Percentiles rank a stretch among this genome's conserved stretches.
Conservation (phyloP, 2,888 invertebrate genomes). For the Acleris literana region DNA sequence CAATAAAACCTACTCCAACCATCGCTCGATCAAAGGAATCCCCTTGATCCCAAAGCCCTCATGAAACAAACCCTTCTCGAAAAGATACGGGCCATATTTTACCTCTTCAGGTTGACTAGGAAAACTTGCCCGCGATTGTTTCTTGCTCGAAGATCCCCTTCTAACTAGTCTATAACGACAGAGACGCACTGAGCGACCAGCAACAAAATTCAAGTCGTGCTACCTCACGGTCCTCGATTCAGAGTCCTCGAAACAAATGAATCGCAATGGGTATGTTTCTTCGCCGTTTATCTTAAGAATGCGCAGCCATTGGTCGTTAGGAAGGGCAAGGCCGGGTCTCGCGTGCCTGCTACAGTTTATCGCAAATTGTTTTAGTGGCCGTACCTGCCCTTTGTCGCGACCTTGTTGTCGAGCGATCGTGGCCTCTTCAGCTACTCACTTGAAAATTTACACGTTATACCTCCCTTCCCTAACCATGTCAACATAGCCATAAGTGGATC, state of each 20-base stretch:
- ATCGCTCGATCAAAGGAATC: no score
- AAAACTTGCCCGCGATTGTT: no score
- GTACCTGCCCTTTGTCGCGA: slow-evolving; percentile 53
- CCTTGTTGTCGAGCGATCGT: slow-evolving; percentile 40
- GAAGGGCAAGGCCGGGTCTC: slow-evolving; percentile 65
- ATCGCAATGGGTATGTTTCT: slow-evolving; percentile 9
- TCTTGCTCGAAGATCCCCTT: no score
- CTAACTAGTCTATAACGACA: no score
- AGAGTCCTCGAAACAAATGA: slow-evolving; percentile 16
- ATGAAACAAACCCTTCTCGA: no score
- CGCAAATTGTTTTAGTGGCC: slow-evolving; percentile 50
- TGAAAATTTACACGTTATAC: slow-evolving; percentile 7
- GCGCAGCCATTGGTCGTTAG: slow-evolving; percentile 45
- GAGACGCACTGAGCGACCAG: no score
- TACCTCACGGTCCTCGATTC: background rate
- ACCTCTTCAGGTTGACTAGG: no score
- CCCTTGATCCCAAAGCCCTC: no score
- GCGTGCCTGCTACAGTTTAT: slow-evolving; percentile 65
- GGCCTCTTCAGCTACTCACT: slow-evolving; percentile 11
- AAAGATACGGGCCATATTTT: no score
- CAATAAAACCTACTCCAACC: no score
- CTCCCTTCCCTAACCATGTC: background rate
- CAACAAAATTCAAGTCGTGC: background rate
- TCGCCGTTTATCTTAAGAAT: slow-evolving; percentile 41
- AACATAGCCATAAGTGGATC: background rate